These are phyloP conservation scores for Danio kyathit DNA, from an alignment of 2,797 vertebrate genomes.

Conservation along the genomic window DNA sequence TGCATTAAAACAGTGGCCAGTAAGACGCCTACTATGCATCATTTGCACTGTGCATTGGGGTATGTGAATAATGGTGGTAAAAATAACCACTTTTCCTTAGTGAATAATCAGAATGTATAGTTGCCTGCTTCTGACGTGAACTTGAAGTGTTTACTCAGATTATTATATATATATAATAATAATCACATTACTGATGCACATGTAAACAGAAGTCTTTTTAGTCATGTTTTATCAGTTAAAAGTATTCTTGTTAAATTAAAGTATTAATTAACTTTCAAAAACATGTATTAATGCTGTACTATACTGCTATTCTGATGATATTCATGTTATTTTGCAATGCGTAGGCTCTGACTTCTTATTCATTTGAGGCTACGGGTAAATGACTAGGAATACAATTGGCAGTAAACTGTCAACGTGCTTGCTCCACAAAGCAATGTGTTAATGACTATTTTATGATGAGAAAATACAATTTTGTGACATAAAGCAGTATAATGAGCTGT, in stretches of 20 bases:
- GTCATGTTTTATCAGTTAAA: slow-evolving; percentile 1
- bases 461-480: too few relatives aligned
- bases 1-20: not conserved
- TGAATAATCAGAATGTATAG: not conserved
- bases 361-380: too few relatives aligned
- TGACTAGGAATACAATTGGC: too few relatives aligned
- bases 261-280: not conserved
- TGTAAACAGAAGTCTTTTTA: not conserved
- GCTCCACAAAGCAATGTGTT: too few relatives aligned
- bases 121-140: not conserved
- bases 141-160: not conserved
- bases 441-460: too few relatives aligned
- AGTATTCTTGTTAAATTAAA: not conserved
- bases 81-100: not conserved
- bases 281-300: not conserved
- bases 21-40: not conserved
- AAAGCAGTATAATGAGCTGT: too few relatives aligned
- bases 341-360: too few relatives aligned
- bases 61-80: not conserved
- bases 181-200: not conserved
- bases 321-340: too few relatives aligned
- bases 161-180: too few relatives aligned
- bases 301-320: too few relatives aligned
- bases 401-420: too few relatives aligned
- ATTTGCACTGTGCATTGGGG: not conserved